phyloP scores from a whole-genome alignment of 1,140 invertebrate species.

The Ruditapes philippinarum region DNA sequence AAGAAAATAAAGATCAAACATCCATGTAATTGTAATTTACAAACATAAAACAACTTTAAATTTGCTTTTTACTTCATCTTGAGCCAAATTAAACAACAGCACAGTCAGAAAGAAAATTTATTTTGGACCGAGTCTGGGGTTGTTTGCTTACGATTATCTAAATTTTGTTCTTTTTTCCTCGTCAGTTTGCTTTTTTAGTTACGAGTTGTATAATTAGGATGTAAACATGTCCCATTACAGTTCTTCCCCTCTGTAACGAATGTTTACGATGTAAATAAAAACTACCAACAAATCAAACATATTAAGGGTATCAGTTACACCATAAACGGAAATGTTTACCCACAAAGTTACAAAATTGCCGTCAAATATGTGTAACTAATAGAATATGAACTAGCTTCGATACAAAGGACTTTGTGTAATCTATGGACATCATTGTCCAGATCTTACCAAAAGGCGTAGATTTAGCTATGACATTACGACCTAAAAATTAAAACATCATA shows the following conservation, averaged over 20 bases:
- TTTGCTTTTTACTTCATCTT: no score
- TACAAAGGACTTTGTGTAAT: constrained; percentile 50
- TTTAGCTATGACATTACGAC: constrained; percentile 33
- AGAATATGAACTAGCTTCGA: constrained; percentile 13
- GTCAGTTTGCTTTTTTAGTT: not conserved
- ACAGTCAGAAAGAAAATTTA: no score
- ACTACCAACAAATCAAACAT: constrained; percentile 20
- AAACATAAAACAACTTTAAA: no score
- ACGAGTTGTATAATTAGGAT: not conserved
- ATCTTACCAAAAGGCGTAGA: constrained; percentile 25
- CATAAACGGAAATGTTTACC: constrained; percentile 47
- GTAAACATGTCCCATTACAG: not conserved
- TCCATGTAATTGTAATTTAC: no score
- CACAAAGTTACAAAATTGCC: constrained; percentile 55
- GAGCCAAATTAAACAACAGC: no score
- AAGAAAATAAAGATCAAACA: no score
- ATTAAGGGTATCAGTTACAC: constrained; percentile 44
- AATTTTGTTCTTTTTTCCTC: no score
- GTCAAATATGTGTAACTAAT: constrained; percentile 52
- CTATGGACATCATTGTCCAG: not conserved
- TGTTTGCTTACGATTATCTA: no score
- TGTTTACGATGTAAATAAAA: constrained; percentile 42
- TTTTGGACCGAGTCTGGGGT: no score
- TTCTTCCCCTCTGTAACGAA: not conserved
- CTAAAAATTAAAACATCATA: constrained; percentile 36